Conservation (phyloP, 2,113 vertebrate species). For the Zosterops pallidus region DNA sequence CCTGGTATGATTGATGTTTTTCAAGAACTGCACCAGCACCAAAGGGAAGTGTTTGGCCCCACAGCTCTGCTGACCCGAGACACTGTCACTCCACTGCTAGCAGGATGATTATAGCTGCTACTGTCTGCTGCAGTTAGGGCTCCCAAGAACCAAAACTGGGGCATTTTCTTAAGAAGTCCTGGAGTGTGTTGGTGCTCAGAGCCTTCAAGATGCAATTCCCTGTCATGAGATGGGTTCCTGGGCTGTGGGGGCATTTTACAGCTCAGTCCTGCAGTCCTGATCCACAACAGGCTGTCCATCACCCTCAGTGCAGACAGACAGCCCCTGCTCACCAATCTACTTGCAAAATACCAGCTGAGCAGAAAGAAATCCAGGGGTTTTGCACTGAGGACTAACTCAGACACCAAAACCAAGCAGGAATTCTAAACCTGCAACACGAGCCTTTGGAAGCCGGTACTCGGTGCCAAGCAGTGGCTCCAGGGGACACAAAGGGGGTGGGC, state of each 20-base stretch:
- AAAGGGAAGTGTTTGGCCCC: neutral
- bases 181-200: neutral
- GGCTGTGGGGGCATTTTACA: neutral
- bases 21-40: constrained; percentile 26
- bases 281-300: neutral
- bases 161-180: neutral
- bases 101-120: neutral
- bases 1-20: constrained; percentile 35
- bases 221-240: accelerated
- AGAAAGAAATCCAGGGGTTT: neutral
- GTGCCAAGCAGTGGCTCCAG: neutral
- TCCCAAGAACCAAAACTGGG: neutral
- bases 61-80: neutral
- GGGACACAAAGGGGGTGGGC: neutral
- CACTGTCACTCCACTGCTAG: neutral
- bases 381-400: neutral
- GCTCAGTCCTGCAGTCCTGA: neutral
- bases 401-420: neutral
- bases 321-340: neutral
- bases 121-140: neutral
- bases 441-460: accelerated
- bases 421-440: accelerated
- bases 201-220: neutral
- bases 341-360: neutral
- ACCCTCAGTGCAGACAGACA: neutral